A percentile compares a stretch with the other conserved stretches of the same genome.
These are phyloP conservation scores for Amblyopsis rosae DNA, from an alignment of 2,113 vertebrate genomes.

Conservation along the genomic window DNA sequence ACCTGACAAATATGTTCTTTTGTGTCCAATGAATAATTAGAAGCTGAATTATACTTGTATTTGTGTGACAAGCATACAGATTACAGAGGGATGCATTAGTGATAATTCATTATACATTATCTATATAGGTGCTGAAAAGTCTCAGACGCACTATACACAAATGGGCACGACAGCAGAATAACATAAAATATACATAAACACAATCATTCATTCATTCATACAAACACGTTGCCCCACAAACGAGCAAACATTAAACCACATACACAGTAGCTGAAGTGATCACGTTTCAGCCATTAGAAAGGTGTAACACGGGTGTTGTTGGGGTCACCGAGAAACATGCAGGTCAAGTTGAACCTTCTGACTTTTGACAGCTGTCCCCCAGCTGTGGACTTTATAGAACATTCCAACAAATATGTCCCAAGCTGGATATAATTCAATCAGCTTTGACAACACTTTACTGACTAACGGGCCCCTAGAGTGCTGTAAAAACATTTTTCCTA, in stretches of 20 bases:
- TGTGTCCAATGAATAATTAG: too few species aligned
- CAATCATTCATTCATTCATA: background rate
- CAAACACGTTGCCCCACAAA: background rate
- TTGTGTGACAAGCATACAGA: too few species aligned
- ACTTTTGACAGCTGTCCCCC: constrained; percentile 59
- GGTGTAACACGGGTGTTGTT: constrained; percentile 31
- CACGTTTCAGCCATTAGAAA: constrained; percentile 41
- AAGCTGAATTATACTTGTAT: too few species aligned
- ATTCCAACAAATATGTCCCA: constrained; percentile 40
- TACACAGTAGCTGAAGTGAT: constrained; percentile 34
- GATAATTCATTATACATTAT: too few species aligned
- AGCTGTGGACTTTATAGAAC: constrained; percentile 46
- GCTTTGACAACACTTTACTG: constrained; percentile 19
- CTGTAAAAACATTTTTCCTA: constrained; percentile 36
- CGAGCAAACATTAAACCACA: background rate
- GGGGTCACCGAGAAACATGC: constrained; percentile 41
- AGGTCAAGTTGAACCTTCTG: constrained; percentile 51
- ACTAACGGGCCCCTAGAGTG: constrained; percentile 11
- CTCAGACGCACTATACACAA: too few species aligned
- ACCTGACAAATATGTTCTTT: too few species aligned
- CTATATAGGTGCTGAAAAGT: too few species aligned
- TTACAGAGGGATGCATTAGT: too few species aligned
- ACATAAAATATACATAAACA: too few species aligned
- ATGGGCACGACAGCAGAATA: too few species aligned
- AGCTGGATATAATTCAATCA: constrained; percentile 49